Evolutionary conservation across 2,113 vertebrate genomes (phyloP), one percentile per base, ranked within the genome.

Genomic region (Phalacrocorax brasilianus): DNA sequence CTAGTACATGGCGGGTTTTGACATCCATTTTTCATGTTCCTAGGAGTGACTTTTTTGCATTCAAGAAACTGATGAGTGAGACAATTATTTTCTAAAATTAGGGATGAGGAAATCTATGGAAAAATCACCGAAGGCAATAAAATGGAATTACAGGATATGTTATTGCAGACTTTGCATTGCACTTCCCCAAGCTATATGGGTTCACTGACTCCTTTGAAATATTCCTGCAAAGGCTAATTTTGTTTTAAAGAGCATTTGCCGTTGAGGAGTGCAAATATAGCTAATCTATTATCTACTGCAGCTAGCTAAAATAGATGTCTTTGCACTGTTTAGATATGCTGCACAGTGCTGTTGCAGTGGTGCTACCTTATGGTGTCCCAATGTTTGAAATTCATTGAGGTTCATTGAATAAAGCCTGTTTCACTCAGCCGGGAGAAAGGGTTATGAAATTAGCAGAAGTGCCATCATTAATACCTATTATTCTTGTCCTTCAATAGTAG

Each of bases 391-490:
- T 84, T 77, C 47, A 58, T 11, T 45, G 62, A 73, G 28, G 15
- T 66, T 89, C 53, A 14, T 30, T 88, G 78, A 91, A 84, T 62
- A 89, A 90, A 91, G 12, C 42, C 26, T 55, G 8, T 71, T 83
- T 93, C 53, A 68, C 59, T 85, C 88, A 88, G 42, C 71, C 80
- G 63, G 12, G 67, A 55, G 56, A 73, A 86, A 58, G 40, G 47
- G 27, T 61, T 96, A 78, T 68, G 72, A 89, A 86, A 93, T 96
- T 90, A 96, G n/a, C 44, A 86, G 44, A 92, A 96, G 45, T 68
- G 40, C 61, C 76, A 87, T 94, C 73, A 52, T 91, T 96, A 91
- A 84, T 91, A 90, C 59, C 61, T 86, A 49, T 93, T 86, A 83
- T 86, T 94, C 83, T 77, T 75, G 32, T 71, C 14, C 56, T 91